These are phyloP conservation scores for Heterodera filipjevi DNA, from an alignment of 2,888 invertebrate genomes.

Conservation along the genomic window DNA sequence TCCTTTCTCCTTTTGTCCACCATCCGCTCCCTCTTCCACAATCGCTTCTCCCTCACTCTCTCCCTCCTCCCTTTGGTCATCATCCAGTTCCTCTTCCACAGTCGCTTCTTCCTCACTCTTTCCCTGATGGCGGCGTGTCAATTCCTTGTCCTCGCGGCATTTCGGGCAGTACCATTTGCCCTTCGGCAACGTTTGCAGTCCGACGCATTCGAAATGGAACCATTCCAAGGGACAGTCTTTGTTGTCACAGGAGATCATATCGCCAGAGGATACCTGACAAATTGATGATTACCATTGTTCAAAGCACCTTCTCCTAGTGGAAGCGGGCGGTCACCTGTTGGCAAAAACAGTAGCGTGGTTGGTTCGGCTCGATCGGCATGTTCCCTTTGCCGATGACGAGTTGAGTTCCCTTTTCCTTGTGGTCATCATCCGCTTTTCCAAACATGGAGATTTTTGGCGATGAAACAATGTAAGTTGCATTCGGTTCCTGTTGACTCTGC, in stretches of 20 bases:
- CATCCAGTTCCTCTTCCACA: too few species aligned
- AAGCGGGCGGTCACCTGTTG: slow-evolving; percentile 73
- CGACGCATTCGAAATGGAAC: slow-evolving; percentile 52
- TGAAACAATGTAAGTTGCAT: too few species aligned
- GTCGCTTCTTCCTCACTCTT: too few species aligned
- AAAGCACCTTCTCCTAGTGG: background rate
- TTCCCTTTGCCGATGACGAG: slow-evolving; percentile 60
- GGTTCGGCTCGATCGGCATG: slow-evolving; percentile 84
- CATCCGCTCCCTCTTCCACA: too few species aligned
- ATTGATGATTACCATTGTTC: background rate
- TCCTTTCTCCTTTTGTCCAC: too few species aligned
- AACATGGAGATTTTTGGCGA: too few species aligned
- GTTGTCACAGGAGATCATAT: slow-evolving; percentile 96
- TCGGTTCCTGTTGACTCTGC: too few species aligned
- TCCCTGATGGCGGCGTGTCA: background rate
- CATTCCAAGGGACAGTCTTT: slow-evolving; percentile 71
- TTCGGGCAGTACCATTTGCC: slow-evolving; percentile 69
- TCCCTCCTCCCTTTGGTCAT: too few species aligned
- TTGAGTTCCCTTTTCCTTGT: too few species aligned
- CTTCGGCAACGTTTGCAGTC: slow-evolving; percentile 46
- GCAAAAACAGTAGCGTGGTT: slow-evolving; percentile 93
- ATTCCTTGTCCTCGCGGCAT: slow-evolving; percentile 64
- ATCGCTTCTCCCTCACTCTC: too few species aligned
- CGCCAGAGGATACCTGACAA: slow-evolving; percentile 80
- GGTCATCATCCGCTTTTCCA: too few species aligned